Conservation (phyloP, 1,140 invertebrate species). For the Drosophila hydei region DNA sequence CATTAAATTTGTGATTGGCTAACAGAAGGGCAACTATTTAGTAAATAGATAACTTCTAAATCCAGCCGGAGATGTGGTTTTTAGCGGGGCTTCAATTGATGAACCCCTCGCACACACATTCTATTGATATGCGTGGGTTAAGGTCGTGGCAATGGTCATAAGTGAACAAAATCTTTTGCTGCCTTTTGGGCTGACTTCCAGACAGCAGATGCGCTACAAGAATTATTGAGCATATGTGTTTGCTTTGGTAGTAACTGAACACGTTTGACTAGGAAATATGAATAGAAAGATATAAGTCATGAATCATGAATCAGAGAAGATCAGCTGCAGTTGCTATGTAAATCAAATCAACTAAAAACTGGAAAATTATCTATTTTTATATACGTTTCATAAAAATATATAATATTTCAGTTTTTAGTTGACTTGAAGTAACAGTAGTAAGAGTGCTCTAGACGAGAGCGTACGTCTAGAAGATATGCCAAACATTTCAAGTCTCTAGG, state of each 20-base stretch:
- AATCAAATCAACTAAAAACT: too few species aligned
- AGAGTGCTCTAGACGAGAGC: too few species aligned
- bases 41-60: conserved; percentile 39
- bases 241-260: not conserved
- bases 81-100: conserved; percentile 30
- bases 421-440: too few species aligned
- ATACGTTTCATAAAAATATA: too few species aligned
- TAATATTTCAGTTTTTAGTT: too few species aligned
- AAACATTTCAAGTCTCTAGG: too few species aligned
- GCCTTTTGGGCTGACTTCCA: conserved; percentile 1
- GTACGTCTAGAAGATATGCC: too few species aligned
- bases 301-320: too few species aligned
- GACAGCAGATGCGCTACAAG: conserved; percentile 1
- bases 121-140: conserved; percentile 18
- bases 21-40: conserved; percentile 1
- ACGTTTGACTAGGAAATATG: too few species aligned
- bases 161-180: conserved; percentile 32
- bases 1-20: conserved; percentile 50
- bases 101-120: not conserved
- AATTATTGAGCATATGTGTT: not conserved
- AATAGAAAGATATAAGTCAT: too few species aligned
- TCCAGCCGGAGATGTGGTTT: conserved; percentile 10
- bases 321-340: too few species aligned
- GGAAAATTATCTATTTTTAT: too few species aligned
- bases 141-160: conserved; percentile 54